A percentile compares a stretch with the other conserved stretches of the same genome.
phyloP scores from a whole-genome alignment of 2,888 invertebrate genomes.

The Tachina grossa region DNA sequence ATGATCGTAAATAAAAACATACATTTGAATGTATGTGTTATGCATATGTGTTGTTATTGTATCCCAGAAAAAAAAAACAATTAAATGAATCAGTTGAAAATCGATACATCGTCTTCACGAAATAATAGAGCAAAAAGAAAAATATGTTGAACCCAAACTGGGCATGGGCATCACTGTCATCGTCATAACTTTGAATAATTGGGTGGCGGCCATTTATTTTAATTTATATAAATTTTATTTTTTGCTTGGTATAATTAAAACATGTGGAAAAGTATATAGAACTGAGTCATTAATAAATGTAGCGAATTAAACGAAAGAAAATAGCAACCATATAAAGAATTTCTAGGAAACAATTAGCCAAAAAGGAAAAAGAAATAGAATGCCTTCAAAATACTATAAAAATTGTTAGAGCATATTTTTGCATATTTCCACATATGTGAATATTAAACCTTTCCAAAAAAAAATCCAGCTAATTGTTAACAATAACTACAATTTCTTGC shows the following conservation, averaged over 20 bases:
- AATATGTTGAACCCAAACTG: conserved; percentile 2
- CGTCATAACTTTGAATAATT: neutral
- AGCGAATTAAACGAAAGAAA: neutral
- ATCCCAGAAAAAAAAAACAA: neutral
- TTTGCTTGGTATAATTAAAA: conserved; percentile 36
- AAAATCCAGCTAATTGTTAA: too few relatives aligned
- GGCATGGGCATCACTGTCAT: conserved; percentile 9
- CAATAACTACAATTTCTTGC: too few relatives aligned
- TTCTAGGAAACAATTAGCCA: neutral
- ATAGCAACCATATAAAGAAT: neutral
- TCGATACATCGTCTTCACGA: conserved; percentile 33
- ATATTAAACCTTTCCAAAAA: too few relatives aligned
- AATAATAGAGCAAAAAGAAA: neutral
- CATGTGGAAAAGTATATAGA: neutral
- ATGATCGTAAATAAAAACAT: neutral
- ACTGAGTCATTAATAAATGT: conserved; percentile 13
- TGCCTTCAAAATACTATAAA: neutral
- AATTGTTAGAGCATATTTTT: too few relatives aligned
- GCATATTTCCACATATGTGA: too few relatives aligned
- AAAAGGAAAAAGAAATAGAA: neutral
- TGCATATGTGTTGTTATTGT: too few relatives aligned
- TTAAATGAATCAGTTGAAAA: conserved; percentile 38
- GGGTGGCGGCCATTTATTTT: conserved; percentile 52
- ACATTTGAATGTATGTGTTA: neutral
- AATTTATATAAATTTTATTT: conserved; percentile 52